phyloP scores from a whole-genome alignment of 2,888 invertebrate genomes.

The Muschampia plurimacula region DNA sequence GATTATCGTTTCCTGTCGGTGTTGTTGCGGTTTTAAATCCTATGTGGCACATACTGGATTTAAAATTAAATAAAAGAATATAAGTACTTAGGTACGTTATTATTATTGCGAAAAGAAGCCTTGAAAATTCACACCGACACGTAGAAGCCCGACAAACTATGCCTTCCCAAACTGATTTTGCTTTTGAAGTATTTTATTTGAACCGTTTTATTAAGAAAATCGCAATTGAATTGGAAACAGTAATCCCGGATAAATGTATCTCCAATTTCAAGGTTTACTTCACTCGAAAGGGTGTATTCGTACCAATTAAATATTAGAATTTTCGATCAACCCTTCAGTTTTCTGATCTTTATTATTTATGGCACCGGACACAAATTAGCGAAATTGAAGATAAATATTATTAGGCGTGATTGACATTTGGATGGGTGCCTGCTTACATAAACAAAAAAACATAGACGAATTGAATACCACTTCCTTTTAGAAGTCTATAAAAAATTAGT shows the following conservation, averaged over 20 bases:
- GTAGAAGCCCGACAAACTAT: neutral
- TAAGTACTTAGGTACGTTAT: too few species aligned
- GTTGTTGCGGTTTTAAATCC: too few species aligned
- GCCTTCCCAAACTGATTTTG: neutral
- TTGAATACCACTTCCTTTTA: too few species aligned
- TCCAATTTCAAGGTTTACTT: constrained; percentile 19
- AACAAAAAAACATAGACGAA: too few species aligned
- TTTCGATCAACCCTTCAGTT: constrained; percentile 14
- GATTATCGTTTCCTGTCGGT: too few species aligned
- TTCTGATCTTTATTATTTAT: constrained; percentile 2
- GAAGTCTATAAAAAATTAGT: too few species aligned
- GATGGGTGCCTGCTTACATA: neutral
- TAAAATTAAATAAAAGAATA: too few species aligned
- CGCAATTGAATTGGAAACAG: constrained; percentile 20
- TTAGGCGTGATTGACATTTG: neutral
- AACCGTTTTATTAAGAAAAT: constrained; percentile 14
- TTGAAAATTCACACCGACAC: neutral
- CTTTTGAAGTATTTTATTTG: constrained; percentile 3
- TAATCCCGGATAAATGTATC: constrained; percentile 23
- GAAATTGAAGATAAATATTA: neutral
- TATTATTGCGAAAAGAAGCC: neutral
- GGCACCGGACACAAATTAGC: neutral
- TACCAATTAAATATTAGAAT: constrained; percentile 18
- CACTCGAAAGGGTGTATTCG: constrained; percentile 21
- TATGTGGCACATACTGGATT: too few species aligned